Percentiles rank a stretch among this genome's conserved stretches.
phyloP scores from a whole-genome alignment of 1,140 invertebrate genomes.

The Drosophila orena region DNA sequence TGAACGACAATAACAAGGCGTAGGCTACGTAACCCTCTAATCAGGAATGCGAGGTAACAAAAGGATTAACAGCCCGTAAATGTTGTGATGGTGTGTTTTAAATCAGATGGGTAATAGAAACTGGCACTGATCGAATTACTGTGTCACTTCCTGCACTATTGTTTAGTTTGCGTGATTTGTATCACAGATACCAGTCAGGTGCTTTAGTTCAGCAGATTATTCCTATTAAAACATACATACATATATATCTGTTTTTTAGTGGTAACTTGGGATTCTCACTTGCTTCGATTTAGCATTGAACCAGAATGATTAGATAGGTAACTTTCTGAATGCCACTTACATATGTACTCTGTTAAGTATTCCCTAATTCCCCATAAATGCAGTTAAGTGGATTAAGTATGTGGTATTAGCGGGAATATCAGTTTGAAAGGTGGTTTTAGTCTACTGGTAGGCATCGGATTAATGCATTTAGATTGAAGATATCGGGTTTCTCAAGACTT shows the following conservation, averaged over 20 bases:
- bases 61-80: constrained; percentile 10
- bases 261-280: constrained; percentile 33
- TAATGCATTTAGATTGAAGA: not conserved
- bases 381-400: not conserved
- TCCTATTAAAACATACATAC: constrained; percentile 3
- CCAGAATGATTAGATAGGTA: constrained; percentile 23
- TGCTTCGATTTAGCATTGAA: constrained; percentile 34
- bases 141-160: constrained; percentile 18
- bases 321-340: not conserved
- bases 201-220: constrained; percentile 4
- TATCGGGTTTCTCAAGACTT: not conserved
- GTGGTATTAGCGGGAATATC: not conserved
- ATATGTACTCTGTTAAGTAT: constrained; percentile 4
- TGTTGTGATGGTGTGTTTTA: not conserved
- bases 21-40: not conserved
- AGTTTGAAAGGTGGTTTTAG: not conserved
- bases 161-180: constrained; percentile 17
- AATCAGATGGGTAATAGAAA: constrained; percentile 9
- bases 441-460: not conserved
- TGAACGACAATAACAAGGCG: not conserved
- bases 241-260: constrained; percentile 6
- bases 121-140: constrained; percentile 4
- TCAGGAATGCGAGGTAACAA: constrained; percentile 1
- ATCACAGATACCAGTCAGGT: constrained; percentile 25
- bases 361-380: constrained; percentile 1